A percentile compares a stretch with the other conserved stretches of the same genome.
phyloP scores from a whole-genome alignment of 1,140 invertebrate genomes.

The Acyrthosiphon pisum region DNA sequence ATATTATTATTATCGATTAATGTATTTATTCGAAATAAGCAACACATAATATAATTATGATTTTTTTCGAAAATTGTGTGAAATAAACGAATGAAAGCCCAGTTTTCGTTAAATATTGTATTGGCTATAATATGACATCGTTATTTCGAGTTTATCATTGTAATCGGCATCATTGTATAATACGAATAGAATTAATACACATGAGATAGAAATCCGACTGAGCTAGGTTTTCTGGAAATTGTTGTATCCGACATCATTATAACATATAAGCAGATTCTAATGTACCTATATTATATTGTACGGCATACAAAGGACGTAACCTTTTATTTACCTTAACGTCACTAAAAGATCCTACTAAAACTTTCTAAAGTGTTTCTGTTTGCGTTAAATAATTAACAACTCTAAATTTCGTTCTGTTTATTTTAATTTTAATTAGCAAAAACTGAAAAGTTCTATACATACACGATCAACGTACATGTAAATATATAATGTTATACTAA shows the following conservation, averaged over 20 bases:
- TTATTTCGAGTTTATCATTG: not conserved
- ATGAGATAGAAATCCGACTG: not conserved
- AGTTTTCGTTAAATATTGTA: not conserved
- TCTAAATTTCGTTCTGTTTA: not conserved
- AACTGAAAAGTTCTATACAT: not conserved
- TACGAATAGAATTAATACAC: not conserved
- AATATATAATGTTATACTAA: not conserved
- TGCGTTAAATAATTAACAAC: not conserved
- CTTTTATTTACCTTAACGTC: constrained; percentile 3
- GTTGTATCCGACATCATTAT: not conserved
- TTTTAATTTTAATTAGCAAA: not conserved
- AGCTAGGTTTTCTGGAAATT: not conserved
- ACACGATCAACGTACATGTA: not conserved
- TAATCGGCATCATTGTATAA: not conserved
- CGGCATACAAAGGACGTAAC: not conserved
- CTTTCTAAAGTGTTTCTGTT: not conserved
- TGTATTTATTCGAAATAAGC: not conserved
- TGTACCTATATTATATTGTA: not conserved
- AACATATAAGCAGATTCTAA: not conserved
- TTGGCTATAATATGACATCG: not conserved
- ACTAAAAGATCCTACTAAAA: not conserved
- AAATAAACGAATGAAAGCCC: not conserved
- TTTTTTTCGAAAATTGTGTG: not conserved
- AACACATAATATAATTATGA: not conserved
- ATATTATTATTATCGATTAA: not conserved